Conservation (phyloP, 2,113 vertebrate genomes). For the Procapra przewalskii region DNA sequence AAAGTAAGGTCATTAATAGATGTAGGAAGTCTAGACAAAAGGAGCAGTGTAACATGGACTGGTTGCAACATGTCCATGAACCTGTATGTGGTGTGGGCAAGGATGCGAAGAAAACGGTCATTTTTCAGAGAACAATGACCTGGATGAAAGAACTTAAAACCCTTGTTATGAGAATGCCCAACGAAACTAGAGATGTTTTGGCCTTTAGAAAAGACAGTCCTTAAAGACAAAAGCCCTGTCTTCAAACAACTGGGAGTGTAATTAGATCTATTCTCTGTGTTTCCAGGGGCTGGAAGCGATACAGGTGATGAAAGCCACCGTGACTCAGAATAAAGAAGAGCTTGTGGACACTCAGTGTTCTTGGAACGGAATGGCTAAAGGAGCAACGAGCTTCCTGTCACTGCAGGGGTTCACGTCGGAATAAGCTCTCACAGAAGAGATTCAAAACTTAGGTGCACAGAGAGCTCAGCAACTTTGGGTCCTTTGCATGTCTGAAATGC, state of each 20-base stretch:
- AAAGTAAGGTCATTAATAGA: background rate
- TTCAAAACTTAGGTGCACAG: background rate
- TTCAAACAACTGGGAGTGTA: conserved; percentile 30
- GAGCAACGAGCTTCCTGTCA: background rate
- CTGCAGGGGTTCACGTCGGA: background rate
- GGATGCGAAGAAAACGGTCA: background rate
- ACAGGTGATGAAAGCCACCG: conserved; percentile 13
- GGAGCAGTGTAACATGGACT: background rate
- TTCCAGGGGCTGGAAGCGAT: conserved; percentile 35
- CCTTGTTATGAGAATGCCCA: background rate
- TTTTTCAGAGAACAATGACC: conserved; percentile 35
- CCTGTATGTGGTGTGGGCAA: background rate
- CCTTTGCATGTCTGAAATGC: background rate
- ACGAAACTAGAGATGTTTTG: conserved; percentile 45
- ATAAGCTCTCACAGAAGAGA: background rate
- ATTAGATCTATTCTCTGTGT: conserved; percentile 52
- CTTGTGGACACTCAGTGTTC: background rate
- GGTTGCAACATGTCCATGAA: background rate
- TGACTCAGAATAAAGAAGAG: background rate
- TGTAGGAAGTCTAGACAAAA: background rate
- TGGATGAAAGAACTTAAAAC: conserved; percentile 31
- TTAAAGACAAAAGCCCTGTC: conserved; percentile 60
- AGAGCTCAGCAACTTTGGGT: background rate
- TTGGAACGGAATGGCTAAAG: background rate
- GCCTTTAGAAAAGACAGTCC: conserved; percentile 51